These are phyloP conservation scores for Ibidorhyncha struthersii DNA, from an alignment of 2,113 vertebrate genomes.

Conservation along the genomic window DNA sequence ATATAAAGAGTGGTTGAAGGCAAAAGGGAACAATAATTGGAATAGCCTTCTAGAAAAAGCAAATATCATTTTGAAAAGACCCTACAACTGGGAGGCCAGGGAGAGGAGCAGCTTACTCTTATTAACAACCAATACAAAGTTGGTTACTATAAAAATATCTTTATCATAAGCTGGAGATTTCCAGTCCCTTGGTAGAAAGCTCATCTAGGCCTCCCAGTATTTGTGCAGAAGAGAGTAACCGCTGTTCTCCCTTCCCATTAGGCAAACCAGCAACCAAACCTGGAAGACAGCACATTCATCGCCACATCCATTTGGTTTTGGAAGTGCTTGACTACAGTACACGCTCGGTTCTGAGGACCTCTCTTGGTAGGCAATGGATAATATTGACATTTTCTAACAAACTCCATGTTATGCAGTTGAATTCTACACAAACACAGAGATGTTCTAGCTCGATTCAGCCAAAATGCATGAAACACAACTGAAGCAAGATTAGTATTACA, in stretches of 20 bases:
- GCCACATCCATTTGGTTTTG: background rate
- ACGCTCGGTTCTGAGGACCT: background rate
- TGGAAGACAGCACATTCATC: background rate
- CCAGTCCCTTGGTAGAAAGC: background rate
- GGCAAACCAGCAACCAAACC: background rate
- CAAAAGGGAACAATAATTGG: background rate
- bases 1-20: background rate
- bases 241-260: background rate
- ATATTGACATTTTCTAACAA: background rate
- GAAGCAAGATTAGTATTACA: background rate
- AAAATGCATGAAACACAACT: background rate
- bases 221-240: background rate
- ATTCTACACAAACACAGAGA: background rate
- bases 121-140: background rate
- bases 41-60: background rate
- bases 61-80: background rate
- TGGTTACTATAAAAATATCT: background rate
- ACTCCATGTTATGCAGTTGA: background rate
- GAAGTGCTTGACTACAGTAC: fast-evolving
- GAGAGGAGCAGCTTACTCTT: background rate
- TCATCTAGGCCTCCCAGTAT: background rate
- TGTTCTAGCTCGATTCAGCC: background rate
- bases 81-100: background rate
- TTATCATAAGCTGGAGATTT: background rate
- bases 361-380: background rate